Evolutionary conservation across 1,140 invertebrate species (phyloP).

Genomic region (Heliconius nattereri): DNA sequence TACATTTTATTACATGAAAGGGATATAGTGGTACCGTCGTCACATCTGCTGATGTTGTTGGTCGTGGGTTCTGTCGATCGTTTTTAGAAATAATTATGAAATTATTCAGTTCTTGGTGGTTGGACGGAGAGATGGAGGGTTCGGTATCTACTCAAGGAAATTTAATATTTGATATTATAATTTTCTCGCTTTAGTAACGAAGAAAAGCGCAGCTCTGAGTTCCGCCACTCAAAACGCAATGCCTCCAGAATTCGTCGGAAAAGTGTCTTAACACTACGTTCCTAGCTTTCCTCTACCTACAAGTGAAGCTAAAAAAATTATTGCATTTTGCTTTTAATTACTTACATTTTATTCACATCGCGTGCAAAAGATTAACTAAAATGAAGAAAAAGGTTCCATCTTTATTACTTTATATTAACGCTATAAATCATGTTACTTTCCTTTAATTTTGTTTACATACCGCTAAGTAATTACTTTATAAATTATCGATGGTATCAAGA

Average conservation of each 20-base stretch:
- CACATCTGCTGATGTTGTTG: neutral
- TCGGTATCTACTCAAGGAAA: no score
- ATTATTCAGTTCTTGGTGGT: no score
- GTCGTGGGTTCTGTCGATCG: neutral
- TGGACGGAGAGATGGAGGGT: no score
- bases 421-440: neutral
- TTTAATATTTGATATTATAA: no score
- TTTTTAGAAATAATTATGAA: neutral
- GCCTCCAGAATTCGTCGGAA: no score
- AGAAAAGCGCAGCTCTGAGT: no score
- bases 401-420: conserved; percentile 1
- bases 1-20: neutral
- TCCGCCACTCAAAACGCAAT: no score
- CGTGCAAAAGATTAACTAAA: neutral
- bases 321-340: neutral
- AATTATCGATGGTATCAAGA: neutral
- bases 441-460: conserved; percentile 1
- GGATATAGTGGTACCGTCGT: neutral
- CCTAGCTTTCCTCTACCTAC: no score
- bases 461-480: neutral
- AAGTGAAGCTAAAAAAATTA: no score
- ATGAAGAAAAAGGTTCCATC: neutral
- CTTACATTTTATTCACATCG: neutral
- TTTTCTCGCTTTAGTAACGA: no score
- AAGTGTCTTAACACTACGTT: no score